Evolutionary conservation across 2,888 invertebrate species (phyloP).

Genomic region (Mythimna loreyi): DNA sequence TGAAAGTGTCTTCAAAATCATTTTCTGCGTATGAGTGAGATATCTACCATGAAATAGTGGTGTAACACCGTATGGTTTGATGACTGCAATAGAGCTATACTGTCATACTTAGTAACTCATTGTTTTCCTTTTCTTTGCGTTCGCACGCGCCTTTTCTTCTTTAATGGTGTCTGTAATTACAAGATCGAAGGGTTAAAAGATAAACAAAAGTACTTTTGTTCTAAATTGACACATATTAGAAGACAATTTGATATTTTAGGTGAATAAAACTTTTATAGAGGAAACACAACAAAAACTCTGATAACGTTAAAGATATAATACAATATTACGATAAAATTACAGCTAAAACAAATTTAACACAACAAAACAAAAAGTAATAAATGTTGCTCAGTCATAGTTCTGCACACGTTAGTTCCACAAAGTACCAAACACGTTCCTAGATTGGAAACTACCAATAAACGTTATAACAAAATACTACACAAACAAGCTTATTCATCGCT

Average conservation of each 20-base stretch:
- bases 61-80: background rate
- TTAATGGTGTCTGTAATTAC: too few species aligned
- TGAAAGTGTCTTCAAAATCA: too few species aligned
- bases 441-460: constrained; percentile 2
- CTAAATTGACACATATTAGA: too few species aligned
- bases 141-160: too few species aligned
- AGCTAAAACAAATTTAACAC: background rate
- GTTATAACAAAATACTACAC: constrained; percentile 24
- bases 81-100: background rate
- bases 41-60: too few species aligned
- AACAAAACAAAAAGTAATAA: background rate
- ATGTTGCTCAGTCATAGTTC: background rate
- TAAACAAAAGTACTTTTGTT: background rate
- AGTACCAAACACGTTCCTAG: background rate
- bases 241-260: background rate
- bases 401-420: background rate
- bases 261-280: background rate
- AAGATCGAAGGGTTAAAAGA: background rate
- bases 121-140: background rate
- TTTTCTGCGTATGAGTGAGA: too few species aligned
- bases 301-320: background rate
- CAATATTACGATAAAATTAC: too few species aligned
- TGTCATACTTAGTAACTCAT: background rate
- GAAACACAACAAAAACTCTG: background rate
- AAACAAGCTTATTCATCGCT: constrained; percentile 34